Evolutionary conservation across 2,888 invertebrate species (phyloP).

Genomic region (Mythimna vitellina): DNA sequence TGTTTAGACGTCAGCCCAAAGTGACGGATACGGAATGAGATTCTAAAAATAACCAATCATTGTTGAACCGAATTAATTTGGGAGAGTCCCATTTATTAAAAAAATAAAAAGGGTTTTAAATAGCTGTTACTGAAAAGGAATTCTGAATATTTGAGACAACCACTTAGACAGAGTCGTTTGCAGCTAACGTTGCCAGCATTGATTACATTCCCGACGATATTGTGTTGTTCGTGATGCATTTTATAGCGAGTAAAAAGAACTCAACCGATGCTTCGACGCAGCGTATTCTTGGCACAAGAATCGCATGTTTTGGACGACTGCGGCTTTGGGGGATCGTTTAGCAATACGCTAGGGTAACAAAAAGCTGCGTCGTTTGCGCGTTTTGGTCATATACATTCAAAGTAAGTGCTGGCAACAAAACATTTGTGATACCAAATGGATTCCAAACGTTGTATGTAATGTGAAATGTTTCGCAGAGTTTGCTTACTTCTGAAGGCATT

Average conservation of each 20-base stretch:
- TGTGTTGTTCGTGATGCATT: conserved; percentile 62
- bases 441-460: conserved; percentile 41
- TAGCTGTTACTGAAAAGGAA: conserved; percentile 36
- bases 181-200: conserved; percentile 30
- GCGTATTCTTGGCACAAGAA: conserved; percentile 65
- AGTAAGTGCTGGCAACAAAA: conserved; percentile 55
- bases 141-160: conserved; percentile 28
- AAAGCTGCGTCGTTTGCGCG: conserved; percentile 51
- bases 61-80: conserved; percentile 51
- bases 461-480: conserved; percentile 19
- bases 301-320: conserved; percentile 57
- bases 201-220: conserved; percentile 54
- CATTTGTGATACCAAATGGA: conserved; percentile 56
- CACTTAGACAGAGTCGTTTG: conserved; percentile 48
- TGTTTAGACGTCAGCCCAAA: conserved; percentile 60
- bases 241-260: conserved; percentile 61
- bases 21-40: conserved; percentile 59
- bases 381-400: conserved; percentile 58
- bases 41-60: conserved; percentile 58
- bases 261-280: conserved; percentile 46
- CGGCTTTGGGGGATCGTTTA: conserved; percentile 60
- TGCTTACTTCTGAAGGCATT: conserved; percentile 19
- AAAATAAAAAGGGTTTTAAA: conserved; percentile 51
- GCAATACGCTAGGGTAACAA: conserved; percentile 56
- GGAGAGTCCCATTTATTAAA: conserved; percentile 37